Evolutionary conservation across 2,113 vertebrate species (phyloP).

Genomic region (Chlorodrepanis virens): DNA sequence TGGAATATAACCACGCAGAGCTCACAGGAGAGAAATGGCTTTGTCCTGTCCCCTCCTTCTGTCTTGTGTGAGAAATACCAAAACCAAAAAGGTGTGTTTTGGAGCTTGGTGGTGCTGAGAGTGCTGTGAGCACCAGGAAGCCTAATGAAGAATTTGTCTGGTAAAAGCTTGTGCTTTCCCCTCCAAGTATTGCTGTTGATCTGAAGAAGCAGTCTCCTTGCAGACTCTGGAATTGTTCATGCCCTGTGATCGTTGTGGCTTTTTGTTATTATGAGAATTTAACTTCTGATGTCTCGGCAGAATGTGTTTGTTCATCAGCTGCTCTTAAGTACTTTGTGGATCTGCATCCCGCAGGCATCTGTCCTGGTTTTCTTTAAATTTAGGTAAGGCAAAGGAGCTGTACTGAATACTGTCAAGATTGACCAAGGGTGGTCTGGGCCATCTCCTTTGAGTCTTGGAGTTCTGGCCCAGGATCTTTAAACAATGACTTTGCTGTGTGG

Average conservation of each 20-base stretch:
- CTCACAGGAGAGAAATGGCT: not conserved
- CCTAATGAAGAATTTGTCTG: not conserved
- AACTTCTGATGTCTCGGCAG: not conserved
- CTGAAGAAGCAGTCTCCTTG: not conserved
- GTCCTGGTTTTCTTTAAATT: conserved; percentile 6
- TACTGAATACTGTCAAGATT: not conserved
- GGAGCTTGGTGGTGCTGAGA: not conserved
- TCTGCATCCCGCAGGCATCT: conserved; percentile 1
- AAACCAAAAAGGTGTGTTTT: not conserved
- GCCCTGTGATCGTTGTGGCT: accelerated
- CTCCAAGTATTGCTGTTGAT: not conserved
- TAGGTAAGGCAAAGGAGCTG: not conserved
- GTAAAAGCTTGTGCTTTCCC: not conserved
- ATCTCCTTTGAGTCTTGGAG: not conserved
- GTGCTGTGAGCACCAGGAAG: not conserved
- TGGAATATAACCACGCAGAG: not conserved
- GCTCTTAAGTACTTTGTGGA: not conserved
- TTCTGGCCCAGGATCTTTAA: not conserved
- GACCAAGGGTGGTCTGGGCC: not conserved
- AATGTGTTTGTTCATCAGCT: not conserved
- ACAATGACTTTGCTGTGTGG: not conserved
- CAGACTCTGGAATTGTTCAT: not conserved
- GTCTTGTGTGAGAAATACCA: not conserved
- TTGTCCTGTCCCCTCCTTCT: not conserved
- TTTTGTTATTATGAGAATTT: not conserved